Conservation (phyloP, 2,888 invertebrate genomes). For the Herminia tarsipennalis region DNA sequence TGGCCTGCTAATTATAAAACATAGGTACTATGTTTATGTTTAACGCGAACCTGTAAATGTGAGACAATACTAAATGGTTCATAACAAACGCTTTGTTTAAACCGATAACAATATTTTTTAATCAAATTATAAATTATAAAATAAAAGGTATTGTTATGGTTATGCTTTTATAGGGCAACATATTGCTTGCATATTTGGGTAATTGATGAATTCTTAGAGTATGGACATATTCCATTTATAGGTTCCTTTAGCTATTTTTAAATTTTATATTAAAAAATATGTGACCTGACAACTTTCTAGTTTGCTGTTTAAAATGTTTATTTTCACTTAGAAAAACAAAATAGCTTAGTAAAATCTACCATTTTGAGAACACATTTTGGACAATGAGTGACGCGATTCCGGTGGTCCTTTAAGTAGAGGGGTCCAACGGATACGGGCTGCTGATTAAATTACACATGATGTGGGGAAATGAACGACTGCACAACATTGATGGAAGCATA, state of each 20-base stretch:
- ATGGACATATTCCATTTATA: no score
- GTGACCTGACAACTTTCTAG: no score
- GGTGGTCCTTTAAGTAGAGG: slow-evolving; percentile 55
- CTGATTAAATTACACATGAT: slow-evolving; percentile 70
- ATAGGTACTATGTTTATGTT: slow-evolving; percentile 30
- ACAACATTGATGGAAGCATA: slow-evolving; percentile 10
- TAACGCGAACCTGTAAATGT: slow-evolving; percentile 20
- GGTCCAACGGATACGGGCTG: slow-evolving; percentile 70
- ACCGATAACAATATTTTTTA: slow-evolving; percentile 28
- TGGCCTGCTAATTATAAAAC: slow-evolving; percentile 13
- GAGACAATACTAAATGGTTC: slow-evolving; percentile 33
- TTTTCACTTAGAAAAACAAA: no score
- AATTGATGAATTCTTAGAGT: no score
- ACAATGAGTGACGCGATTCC: slow-evolving; percentile 23
- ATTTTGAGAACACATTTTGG: slow-evolving; percentile 1
- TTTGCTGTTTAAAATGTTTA: no score
- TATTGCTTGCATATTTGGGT: no score
- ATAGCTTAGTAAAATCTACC: no score
- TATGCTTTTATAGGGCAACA: no score
- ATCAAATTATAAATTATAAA: background rate
- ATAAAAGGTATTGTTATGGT: no score
- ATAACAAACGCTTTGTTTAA: slow-evolving; percentile 26
- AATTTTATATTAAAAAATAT: no score
- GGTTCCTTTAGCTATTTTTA: no score
- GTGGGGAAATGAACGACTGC: slow-evolving; percentile 49